These are phyloP conservation scores for Mesochorus sp. DNA, from an alignment of 2,888 invertebrate genomes.

Conservation along the genomic window DNA sequence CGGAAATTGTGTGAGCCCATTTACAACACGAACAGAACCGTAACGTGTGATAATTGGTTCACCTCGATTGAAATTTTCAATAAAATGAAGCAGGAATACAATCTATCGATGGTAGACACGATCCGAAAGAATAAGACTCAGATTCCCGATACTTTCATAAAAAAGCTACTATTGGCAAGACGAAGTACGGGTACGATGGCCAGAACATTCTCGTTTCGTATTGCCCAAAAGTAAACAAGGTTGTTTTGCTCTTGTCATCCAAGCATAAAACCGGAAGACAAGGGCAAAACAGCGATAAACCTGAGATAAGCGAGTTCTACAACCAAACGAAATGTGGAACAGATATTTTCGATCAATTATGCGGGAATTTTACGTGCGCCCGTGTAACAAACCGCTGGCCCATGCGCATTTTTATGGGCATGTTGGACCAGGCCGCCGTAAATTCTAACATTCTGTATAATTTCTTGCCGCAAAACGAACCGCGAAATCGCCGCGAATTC, in stretches of 20 bases:
- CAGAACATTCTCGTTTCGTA: constrained; percentile 12
- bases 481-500: neutral
- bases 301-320: neutral
- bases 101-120: constrained; percentile 13
- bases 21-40: neutral
- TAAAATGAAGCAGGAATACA: constrained; percentile 7
- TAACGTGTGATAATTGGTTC: constrained; percentile 21
- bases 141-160: constrained; percentile 2
- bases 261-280: too few species aligned
- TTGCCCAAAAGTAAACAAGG: neutral
- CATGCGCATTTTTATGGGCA: constrained; percentile 24
- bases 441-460: constrained; percentile 25
- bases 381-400: constrained; percentile 26
- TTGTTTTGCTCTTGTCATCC: neutral
- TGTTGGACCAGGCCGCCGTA: constrained; percentile 20
- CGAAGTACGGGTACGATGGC: constrained; percentile 9
- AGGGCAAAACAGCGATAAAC: too few species aligned
- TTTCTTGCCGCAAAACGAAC: neutral
- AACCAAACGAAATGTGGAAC: constrained; percentile 6
- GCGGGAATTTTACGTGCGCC: constrained; percentile 1
- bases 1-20: constrained; percentile 6
- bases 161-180: neutral
- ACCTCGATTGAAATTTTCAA: neutral
- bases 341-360: constrained; percentile 24
- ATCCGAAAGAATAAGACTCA: constrained; percentile 24